Base-by-base conservation (phyloP, 2,888 invertebrate species). In the Scrobipalpa costella region DNA sequence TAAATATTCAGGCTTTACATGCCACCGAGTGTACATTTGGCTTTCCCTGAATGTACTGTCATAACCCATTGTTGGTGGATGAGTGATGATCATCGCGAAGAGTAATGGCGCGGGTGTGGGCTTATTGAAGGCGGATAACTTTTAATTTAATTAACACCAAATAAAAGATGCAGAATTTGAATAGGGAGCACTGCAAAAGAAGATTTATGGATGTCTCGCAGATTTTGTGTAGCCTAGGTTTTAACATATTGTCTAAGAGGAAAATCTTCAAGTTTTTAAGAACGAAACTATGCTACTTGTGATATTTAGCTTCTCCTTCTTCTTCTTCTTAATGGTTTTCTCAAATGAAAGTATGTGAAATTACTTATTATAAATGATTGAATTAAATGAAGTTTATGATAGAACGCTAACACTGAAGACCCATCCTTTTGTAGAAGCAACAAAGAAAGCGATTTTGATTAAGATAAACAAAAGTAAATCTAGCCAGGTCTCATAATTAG, bases 381-480 rank as follows among this genome's bases (percentile, higher is more conserved):
- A n/a, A n/a, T 27, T 27, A 27, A 27, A 27, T 27, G 7, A 50
- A 17, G 5, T 8, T 15, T 19, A 47, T 47, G 7, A n/a, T 17
- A 17, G 7, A 19, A 11, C 50, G 50, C 50, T 52, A 2, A 1
- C 21, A 11, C 19, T 9, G 27, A 13, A 21, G 50, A 27, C 50
- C 7, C 21, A 52, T 13, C 21, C 21, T 11, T 52, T 21, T 52
- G 11, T 52, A 27, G 50, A 52, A 11, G 27, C 50, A 52, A 52
- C 21, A 52, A 52, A 52, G 50, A 52, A 52, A 52, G 50, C 50
- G 50, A 52, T 52, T 52, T 52, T 27, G 19, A 52, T 52, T 21
- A 52, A 21, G 50, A 52, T 52, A 52, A 52, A 21, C 50, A 19
- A 52, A 52, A 13, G 27, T 13, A 21, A 52, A 27, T 52, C 50